Percentiles rank a stretch among this genome's conserved stretches.
Conservation (phyloP, 2,888 invertebrate genomes). For the Steinernema carpocapsae region DNA sequence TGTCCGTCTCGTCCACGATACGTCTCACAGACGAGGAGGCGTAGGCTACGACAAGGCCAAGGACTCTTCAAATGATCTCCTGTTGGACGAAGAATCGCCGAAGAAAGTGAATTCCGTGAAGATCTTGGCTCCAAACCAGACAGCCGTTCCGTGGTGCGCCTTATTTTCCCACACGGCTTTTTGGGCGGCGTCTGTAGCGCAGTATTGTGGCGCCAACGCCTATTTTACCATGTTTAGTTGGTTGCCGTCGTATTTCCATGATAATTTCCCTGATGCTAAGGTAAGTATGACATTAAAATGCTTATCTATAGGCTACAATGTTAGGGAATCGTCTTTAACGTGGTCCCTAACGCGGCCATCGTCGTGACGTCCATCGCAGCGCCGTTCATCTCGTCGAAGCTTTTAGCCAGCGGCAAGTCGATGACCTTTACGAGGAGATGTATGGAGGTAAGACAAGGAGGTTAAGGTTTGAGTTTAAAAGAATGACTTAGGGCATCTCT, state of each 20-base stretch:
- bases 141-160: constrained; percentile 75
- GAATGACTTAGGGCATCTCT: constrained; percentile 70
- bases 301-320: constrained; percentile 1
- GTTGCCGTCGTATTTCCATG: constrained; percentile 80
- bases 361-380: constrained; percentile 76
- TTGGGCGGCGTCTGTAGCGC: constrained; percentile 78
- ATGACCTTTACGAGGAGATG: constrained; percentile 72
- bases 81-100: constrained; percentile 22
- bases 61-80: constrained; percentile 20
- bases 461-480: neutral
- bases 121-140: constrained; percentile 33
- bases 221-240: constrained; percentile 79
- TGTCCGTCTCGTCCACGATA: constrained; percentile 32
- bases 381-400: constrained; percentile 75
- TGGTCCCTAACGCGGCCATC: constrained; percentile 77
- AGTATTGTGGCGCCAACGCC: constrained; percentile 79
- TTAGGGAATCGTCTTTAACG: constrained; percentile 78
- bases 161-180: constrained; percentile 75
- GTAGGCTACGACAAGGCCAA: constrained; percentile 6
- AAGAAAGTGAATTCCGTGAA: constrained; percentile 25
- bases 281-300: constrained; percentile 36
- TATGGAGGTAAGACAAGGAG: constrained; percentile 69
- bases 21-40: constrained; percentile 26
- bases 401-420: constrained; percentile 73
- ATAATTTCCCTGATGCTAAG: constrained; percentile 77